Evolutionary conservation across 2,797 vertebrate genomes (phyloP), one percentile per base, ranked within the genome.

Genomic region (Eurystomus glaucurus): DNA sequence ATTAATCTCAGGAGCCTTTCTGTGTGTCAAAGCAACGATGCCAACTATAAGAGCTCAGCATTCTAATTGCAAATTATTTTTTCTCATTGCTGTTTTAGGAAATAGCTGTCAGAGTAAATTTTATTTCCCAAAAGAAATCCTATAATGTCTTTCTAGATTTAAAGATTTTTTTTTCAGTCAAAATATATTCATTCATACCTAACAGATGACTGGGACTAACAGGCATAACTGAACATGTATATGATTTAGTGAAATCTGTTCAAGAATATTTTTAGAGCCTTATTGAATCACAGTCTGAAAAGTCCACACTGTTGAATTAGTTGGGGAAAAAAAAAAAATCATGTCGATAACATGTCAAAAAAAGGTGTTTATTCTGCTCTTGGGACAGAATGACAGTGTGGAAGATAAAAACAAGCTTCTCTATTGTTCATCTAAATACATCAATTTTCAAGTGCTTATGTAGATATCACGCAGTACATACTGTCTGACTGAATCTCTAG

Each of bases 171-270:
- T 51, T 76, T 45, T 46, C 7, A 43, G 60, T 50, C 15, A 52
- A 82, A 90, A 74, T 35, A 12, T 17, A 45, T 64, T 75, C 1
- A 72, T 70, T 87, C 3, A 10, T 61, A 74, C 21, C 14, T 81
- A 66, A 55, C 10, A 61, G 26, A 68, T 46, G 51, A 83, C 37
- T 69, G 20, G 6, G 9, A 51, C n/a, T 66, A 64, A 52, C 41
- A 90, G 22, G 22, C 20, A 65, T 57, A 70, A 55, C 25, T 60
- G 46, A 90, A 46, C 48, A 78, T 14, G 29, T 37, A 57, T 65
- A 76, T 45, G n/a, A 48, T 87, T 91, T 76, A 50, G 25, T 64
- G 55, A 90, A 93, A 90, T 78, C 41, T 45, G 17, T 71, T 94
- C 50, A 48, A 48, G n/a, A 62, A 33, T 93, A 88, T 70, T 92